Evolutionary conservation across 2,797 vertebrate species (phyloP).

Genomic region (Hapalemur alaotrensis): DNA sequence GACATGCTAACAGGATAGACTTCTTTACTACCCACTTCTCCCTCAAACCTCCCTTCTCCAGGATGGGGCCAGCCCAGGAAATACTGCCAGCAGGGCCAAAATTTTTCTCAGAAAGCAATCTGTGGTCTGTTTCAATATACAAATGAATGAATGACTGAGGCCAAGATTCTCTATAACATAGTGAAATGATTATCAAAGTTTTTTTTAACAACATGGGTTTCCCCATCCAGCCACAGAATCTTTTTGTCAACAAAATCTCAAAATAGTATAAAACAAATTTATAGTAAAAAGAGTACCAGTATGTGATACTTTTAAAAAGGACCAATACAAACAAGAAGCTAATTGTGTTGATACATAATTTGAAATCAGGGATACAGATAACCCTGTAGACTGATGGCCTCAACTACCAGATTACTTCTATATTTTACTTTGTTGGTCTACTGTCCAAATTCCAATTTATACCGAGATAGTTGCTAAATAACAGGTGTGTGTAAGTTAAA

Average conservation of each 20-base stretch:
- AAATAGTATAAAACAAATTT: constrained; percentile 29
- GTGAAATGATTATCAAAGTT: constrained; percentile 18
- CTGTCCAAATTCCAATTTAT: background rate
- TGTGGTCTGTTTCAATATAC: background rate
- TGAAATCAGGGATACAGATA: constrained; percentile 8
- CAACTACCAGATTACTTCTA: constrained; percentile 28
- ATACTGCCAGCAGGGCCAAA: background rate
- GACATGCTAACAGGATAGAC: background rate
- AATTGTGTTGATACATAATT: constrained; percentile 15
- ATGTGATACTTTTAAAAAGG: constrained; percentile 27
- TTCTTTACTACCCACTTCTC: background rate
- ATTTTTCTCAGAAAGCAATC: constrained; percentile 34
- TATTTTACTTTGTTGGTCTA: constrained; percentile 43
- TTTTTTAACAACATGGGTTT: background rate
- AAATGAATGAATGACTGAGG: constrained; percentile 25
- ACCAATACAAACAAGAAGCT: constrained; percentile 23
- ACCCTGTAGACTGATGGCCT: background rate
- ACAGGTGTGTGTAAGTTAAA: background rate
- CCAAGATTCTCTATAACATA: background rate
- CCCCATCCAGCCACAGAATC: background rate
- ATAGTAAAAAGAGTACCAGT: background rate
- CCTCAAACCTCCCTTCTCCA: background rate
- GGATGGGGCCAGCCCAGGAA: background rate
- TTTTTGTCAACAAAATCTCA: constrained; percentile 25
- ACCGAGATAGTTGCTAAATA: background rate